Base-by-base conservation (phyloP, 92 coral and sea anemone genomes). In the Nematostella vectensis region DNA sequence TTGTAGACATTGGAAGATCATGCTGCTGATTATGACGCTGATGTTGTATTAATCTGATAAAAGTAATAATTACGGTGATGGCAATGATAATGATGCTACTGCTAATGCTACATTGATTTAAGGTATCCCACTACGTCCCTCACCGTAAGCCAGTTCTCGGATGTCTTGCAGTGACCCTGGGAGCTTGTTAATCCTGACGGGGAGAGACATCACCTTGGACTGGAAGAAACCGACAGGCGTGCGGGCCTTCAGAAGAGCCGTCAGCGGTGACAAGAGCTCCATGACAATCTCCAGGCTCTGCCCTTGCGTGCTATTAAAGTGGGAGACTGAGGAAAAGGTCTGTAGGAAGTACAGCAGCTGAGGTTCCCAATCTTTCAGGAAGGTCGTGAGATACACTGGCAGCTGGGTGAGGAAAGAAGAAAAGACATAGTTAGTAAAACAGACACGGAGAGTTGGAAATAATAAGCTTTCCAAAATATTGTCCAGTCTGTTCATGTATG, bases 131-230 rank as follows among this genome's bases (percentile, higher is more conserved):
- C n/a, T n/a, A n/a, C n/a, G n/a, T 33, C 25, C 54, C 72, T 55
- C 17, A 79, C 87, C 70, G 33, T 44, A 72, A 12, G 56, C 26
- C 50, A 18, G 29, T 55, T 57, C 49, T 25, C 23, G 48, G 57
- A 79, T 62, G 2, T 79, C 87, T 54, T 43, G 33, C 15, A 55
- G 16, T 12, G 75, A 61, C 31, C 29, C 50, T 6, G 77, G 88
- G 8, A 81, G 39, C 24, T 55, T 57, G 10, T 58, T 57, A 0
- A 78, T 47, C 9, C 52, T 47, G 18, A 72, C 3, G 2, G 82
- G 82, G 4, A 85, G 79, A n/a, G 47, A 28, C 15, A 80, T 47
- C 21, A 57, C 63, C 6, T 75, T 85, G 43, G 89, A 60, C 50
- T 60, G 68, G 19, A 57, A 70, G 15, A 11, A 36, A 12, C 65